phyloP scores from a whole-genome alignment of 2,888 invertebrate species.

The Cerastis rubricosa region DNA sequence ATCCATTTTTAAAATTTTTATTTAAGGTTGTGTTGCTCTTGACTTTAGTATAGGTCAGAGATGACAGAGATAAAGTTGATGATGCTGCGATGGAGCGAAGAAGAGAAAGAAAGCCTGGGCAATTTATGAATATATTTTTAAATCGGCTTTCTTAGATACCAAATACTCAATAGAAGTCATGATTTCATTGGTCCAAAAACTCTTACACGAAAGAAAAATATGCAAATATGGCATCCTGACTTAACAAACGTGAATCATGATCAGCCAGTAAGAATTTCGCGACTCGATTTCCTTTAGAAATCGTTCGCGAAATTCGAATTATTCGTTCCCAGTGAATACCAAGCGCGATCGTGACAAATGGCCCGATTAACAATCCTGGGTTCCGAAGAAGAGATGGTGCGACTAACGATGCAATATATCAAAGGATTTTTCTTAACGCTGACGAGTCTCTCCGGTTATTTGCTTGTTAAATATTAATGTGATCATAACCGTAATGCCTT shows the following conservation, averaged over 20 bases:
- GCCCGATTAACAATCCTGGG: slow-evolving; percentile 88
- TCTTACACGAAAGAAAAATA: slow-evolving; percentile 8
- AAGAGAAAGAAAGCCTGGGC: too few relatives aligned
- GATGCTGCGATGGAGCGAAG: too few relatives aligned
- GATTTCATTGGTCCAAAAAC: neutral
- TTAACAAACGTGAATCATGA: slow-evolving; percentile 65
- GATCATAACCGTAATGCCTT: slow-evolving; percentile 61
- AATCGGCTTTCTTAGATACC: neutral
- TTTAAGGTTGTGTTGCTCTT: too few relatives aligned
- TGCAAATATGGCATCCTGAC: slow-evolving; percentile 59
- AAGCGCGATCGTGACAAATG: slow-evolving; percentile 89
- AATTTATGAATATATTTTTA: neutral
- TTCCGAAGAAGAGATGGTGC: slow-evolving; percentile 86
- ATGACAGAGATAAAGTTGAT: too few relatives aligned
- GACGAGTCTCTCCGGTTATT: slow-evolving; percentile 81
- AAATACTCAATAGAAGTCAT: neutral
- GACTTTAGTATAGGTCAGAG: too few relatives aligned
- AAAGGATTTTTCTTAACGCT: slow-evolving; percentile 87
- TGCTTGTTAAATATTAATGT: slow-evolving; percentile 79
- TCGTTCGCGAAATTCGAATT: slow-evolving; percentile 85
- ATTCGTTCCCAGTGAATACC: slow-evolving; percentile 83
- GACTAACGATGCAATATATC: slow-evolving; percentile 90
- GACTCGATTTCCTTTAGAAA: slow-evolving; percentile 78
- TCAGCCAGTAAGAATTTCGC: slow-evolving; percentile 68
- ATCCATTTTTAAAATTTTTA: too few relatives aligned